Evolutionary conservation across 2,888 invertebrate genomes (phyloP), one percentile per base, ranked within the genome.

Genomic region (Chymomyza amoena): DNA sequence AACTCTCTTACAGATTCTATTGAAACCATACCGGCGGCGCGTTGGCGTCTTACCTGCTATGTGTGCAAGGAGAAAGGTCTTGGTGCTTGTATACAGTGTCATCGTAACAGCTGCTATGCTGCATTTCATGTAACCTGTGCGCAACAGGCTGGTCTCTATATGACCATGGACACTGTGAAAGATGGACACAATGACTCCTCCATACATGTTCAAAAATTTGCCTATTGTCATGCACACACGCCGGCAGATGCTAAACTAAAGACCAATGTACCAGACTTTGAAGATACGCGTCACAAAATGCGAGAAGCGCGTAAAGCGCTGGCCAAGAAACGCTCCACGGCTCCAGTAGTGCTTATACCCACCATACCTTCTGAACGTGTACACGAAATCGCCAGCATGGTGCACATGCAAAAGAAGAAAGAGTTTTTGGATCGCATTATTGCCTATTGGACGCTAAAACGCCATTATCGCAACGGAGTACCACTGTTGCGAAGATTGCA

Each of bases 111-210:
- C 91, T 99, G 99, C 90, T 99, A 98, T 90, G 96, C 97, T 9
- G 99, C 99, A 0, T 99, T 99, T 92, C 99, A 99, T 91, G 99
- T 99, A 4, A 99, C 99, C 0, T 99, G 99, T 92, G 99, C 99
- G 0, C 98, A 99, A 91, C 97, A 97, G 90, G 98, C 98, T 28
- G 94, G 95, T 0, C 93, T 99, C 1, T 96, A 97, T 89, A 98
- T 98, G 98, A 96, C 97, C 89, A 98, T 99, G 96, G 97, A 98
- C 89, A 98, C 98, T 0, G 96, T 98, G 0, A 94, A 95, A 84
- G 90, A 91, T 65, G 90, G 89, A 39, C 90, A 93, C 64, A 94
- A 95, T 87, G 93, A 95, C 63, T 93, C 93, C 69, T 96, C 97
- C 0, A 95, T 97, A 77, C 94, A 96, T 68, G 97, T 99, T 0